These are phyloP conservation scores for Andinoacara biseriatus DNA, from an alignment of 2,113 vertebrate species.

Conservation along the genomic window DNA sequence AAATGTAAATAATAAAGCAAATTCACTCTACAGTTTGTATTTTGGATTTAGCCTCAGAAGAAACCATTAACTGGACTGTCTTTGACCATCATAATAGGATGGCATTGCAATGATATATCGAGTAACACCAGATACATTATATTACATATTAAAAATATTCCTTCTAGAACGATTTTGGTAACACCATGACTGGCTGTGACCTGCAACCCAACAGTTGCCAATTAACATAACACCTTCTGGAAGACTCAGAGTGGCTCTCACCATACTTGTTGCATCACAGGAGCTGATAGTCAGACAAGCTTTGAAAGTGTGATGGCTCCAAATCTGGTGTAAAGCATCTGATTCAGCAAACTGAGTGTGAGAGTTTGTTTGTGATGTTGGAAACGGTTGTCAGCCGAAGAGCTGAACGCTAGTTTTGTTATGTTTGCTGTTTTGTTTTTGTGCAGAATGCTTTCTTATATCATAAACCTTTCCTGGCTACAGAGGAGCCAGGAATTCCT, in stretches of 20 bases:
- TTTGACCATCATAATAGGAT: neutral
- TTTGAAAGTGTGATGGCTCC: conserved; percentile 5
- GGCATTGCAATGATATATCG: conserved; percentile 16
- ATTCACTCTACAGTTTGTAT: neutral
- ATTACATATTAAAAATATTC: neutral
- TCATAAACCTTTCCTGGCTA: neutral
- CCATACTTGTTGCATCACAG: conserved; percentile 13
- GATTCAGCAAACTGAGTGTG: conserved; percentile 4
- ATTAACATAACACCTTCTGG: conserved; percentile 20
- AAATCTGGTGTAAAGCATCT: conserved; percentile 11
- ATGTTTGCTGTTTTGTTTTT: neutral
- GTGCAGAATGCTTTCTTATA: neutral
- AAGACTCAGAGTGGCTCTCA: conserved; percentile 9
- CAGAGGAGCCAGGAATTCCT: neutral
- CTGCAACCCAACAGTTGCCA: conserved; percentile 30
- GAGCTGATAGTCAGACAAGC: conserved; percentile 9
- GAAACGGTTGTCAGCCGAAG: neutral
- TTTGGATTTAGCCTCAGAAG: neutral
- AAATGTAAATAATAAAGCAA: neutral
- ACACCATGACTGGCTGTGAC: conserved; percentile 25
- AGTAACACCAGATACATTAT: neutral
- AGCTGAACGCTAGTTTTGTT: neutral
- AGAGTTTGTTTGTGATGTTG: neutral
- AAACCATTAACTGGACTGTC: neutral
- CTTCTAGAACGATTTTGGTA: neutral